Percentiles rank a stretch among this genome's conserved stretches.
These are phyloP conservation scores for Leptopilina syphax DNA, from an alignment of 2,888 invertebrate species.

Conservation along the genomic window DNA sequence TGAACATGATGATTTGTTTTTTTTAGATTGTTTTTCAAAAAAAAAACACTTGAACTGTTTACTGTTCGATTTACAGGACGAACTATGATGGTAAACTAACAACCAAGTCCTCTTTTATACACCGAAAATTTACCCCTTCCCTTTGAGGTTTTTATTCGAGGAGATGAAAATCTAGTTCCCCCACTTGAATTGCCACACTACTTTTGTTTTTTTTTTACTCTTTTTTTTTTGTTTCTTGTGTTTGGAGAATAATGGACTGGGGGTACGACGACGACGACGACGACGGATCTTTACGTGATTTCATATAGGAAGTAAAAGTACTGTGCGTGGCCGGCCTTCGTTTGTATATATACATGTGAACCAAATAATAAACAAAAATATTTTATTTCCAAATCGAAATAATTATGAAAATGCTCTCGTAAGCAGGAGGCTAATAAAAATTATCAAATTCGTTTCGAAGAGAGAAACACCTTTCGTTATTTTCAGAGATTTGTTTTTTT, in stretches of 20 bases:
- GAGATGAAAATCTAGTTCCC: not conserved
- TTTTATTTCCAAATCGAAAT: not conserved
- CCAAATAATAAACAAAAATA: constrained; percentile 8
- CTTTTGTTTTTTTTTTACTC: not conserved
- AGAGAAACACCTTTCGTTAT: too few species aligned
- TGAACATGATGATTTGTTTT: constrained; percentile 56
- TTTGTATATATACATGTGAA: not conserved
- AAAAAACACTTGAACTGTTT: not conserved
- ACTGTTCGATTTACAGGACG: constrained; percentile 1
- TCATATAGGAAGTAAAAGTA: constrained; percentile 11
- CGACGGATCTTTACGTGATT: constrained; percentile 11
- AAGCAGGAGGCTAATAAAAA: too few species aligned
- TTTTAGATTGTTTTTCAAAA: not conserved
- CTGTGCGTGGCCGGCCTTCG: not conserved
- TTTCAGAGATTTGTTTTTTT: too few species aligned
- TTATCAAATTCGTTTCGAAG: too few species aligned
- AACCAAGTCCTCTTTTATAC: constrained; percentile 14
- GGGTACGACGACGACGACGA: not conserved
- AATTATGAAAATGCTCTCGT: too few species aligned
- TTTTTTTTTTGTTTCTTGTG: not conserved
- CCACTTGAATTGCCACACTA: not conserved
- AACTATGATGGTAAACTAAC: not conserved
- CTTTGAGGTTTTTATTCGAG: too few species aligned
- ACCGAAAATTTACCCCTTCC: constrained; percentile 6
- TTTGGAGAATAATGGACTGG: not conserved